Evolutionary conservation across 2,113 vertebrate genomes (phyloP).

Genomic region (Ophiodon elongatus): DNA sequence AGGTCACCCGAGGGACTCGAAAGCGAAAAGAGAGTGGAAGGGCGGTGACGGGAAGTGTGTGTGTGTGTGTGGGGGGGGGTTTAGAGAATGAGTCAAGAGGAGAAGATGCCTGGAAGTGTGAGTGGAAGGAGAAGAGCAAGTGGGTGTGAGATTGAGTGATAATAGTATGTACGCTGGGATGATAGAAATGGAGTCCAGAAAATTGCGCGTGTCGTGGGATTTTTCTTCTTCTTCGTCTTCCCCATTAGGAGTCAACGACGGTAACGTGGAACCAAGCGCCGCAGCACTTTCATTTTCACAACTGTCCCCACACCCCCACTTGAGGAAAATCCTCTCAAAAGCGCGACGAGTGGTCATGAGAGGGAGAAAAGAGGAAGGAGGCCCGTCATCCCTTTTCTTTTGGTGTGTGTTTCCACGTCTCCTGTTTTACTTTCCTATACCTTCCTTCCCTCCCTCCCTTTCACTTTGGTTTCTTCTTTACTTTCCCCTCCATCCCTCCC

Average conservation of each 20-base stretch:
- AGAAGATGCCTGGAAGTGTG: not conserved
- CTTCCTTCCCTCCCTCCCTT: not conserved
- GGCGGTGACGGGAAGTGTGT: not conserved
- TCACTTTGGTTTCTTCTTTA: not conserved
- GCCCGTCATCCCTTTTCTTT: not conserved
- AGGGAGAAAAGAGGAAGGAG: not conserved
- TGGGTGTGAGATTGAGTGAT: constrained; percentile 52
- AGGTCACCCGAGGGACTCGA: constrained; percentile 61
- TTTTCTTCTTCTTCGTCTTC: not conserved
- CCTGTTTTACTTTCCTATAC: not conserved
- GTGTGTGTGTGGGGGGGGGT: not conserved
- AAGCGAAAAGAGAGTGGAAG: constrained; percentile 22
- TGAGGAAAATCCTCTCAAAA: constrained; percentile 55
- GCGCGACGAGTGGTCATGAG: not conserved
- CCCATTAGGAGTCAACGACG: constrained; percentile 57
- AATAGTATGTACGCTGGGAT: constrained; percentile 13
- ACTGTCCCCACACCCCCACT: constrained; percentile 46
- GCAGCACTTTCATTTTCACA: constrained; percentile 52
- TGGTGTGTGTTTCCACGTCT: not conserved
- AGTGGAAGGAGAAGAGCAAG: constrained; percentile 20
- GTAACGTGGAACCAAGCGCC: constrained; percentile 31
- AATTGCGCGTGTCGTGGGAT: constrained; percentile 21
- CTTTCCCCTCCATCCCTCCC: not conserved
- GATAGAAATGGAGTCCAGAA: constrained; percentile 40
- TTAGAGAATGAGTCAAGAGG: constrained; percentile 39